Percentiles rank a stretch among this genome's conserved stretches.
Evolutionary conservation across 2,888 invertebrate species (phyloP).

Genomic region (Andrena dorsata): DNA sequence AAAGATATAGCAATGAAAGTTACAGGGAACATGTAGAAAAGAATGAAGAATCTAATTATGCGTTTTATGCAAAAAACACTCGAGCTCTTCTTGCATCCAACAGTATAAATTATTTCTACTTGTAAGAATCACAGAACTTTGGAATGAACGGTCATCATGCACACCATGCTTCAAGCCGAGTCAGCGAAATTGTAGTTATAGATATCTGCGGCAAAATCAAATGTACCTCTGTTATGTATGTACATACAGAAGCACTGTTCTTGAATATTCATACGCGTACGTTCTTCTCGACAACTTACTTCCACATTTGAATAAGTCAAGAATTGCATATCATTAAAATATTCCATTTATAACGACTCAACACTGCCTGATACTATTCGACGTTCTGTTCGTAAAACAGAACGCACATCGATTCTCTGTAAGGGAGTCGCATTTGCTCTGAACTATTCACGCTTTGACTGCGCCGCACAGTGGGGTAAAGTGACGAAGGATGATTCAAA

Average conservation of each 20-base stretch:
- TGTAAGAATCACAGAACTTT: conserved; percentile 55
- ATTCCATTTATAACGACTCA: not conserved
- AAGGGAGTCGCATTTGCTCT: not conserved
- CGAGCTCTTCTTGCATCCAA: too few species aligned
- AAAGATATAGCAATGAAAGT: too few species aligned
- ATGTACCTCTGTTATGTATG: conserved; percentile 6
- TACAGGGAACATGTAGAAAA: too few species aligned
- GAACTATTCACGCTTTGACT: not conserved
- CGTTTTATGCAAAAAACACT: too few species aligned
- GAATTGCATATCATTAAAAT: conserved; percentile 39
- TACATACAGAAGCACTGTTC: conserved; percentile 3
- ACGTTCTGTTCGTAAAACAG: not conserved
- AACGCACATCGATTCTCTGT: not conserved
- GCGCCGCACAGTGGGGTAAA: too few species aligned
- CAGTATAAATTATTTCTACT: conserved; percentile 18
- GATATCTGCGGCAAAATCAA: conserved; percentile 48
- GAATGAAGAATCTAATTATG: too few species aligned
- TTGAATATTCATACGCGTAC: conserved; percentile 62
- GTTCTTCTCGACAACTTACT: conserved; percentile 52
- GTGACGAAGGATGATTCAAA: too few species aligned
- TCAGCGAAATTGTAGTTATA: conserved; percentile 40
- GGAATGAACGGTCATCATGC: conserved; percentile 28
- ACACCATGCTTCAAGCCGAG: conserved; percentile 35
- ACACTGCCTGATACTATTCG: not conserved
- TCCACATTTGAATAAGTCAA: conserved; percentile 59